phyloP scores from a whole-genome alignment of 2,113 vertebrate genomes.

The Psophia crepitans region DNA sequence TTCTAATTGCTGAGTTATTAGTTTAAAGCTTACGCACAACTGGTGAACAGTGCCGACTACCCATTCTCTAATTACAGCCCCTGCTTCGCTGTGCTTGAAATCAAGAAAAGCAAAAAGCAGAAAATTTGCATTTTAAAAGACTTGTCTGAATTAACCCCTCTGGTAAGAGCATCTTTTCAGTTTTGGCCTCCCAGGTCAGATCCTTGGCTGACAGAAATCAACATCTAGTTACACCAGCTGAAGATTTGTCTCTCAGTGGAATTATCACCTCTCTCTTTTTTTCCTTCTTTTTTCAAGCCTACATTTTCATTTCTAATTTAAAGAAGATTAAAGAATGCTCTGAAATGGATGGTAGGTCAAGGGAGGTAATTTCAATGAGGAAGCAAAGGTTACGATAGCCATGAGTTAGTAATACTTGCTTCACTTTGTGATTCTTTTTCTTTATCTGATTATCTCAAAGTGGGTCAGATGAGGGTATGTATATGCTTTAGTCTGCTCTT shows the following conservation, averaged over 20 bases:
- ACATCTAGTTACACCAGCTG: neutral
- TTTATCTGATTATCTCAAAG: neutral
- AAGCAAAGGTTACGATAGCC: neutral
- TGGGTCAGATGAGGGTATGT: neutral
- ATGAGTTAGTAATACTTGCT: neutral
- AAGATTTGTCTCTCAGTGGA: neutral
- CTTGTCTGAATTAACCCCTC: slow-evolving; percentile 41
- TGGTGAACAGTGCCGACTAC: slow-evolving; percentile 69
- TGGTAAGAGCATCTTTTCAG: neutral
- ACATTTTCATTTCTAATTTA: slow-evolving; percentile 24
- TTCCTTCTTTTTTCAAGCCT: neutral
- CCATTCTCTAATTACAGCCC: slow-evolving; percentile 70
- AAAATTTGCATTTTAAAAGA: slow-evolving; percentile 38
- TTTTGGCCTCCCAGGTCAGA: neutral
- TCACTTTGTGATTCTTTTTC: neutral
- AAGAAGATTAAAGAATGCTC: neutral
- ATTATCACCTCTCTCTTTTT: neutral
- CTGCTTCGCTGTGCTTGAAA: slow-evolving; percentile 47
- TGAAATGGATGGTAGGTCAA: neutral
- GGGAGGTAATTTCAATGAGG: neutral
- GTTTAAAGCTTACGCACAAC: slow-evolving; percentile 77
- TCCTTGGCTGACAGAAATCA: neutral
- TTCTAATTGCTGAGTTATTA: slow-evolving; percentile 84
- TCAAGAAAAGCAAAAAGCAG: slow-evolving; percentile 33
- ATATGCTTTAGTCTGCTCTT: neutral